phyloP scores from a whole-genome alignment of 2,888 invertebrate genomes.

The Odontomyia ornata region DNA sequence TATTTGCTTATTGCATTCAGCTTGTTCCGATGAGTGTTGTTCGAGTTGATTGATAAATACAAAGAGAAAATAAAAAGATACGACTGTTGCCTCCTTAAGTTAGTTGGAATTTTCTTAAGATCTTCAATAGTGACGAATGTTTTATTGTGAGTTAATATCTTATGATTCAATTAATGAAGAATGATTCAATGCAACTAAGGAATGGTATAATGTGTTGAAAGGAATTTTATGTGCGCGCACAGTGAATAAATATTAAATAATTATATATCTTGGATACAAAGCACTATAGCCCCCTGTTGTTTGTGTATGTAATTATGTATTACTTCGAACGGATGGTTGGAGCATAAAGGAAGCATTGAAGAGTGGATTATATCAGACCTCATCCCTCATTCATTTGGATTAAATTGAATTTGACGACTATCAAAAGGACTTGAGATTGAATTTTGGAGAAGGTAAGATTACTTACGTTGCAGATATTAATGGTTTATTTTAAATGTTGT shows the following conservation, averaged over 20 bases:
- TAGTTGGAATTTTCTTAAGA: conserved; percentile 13
- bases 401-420: conserved; percentile 11
- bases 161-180: conserved; percentile 12
- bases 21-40: background rate
- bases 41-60: background rate
- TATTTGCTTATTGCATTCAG: background rate
- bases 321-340: conserved; percentile 20
- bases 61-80: background rate
- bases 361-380: background rate
- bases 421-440: background rate
- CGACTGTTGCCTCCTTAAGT: background rate
- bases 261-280: background rate
- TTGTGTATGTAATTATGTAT: background rate
- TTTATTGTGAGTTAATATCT: conserved; percentile 5
- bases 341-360: background rate
- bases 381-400: conserved; percentile 13
- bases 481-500: too few species aligned
- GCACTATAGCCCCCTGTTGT: too few species aligned
- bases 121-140: conserved; percentile 27
- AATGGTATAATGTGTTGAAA: conserved; percentile 15
- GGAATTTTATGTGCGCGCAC: conserved; percentile 10
- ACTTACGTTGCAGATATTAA: too few species aligned
- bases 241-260: conserved; percentile 21
- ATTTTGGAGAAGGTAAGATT: too few species aligned
- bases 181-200: conserved; percentile 21